A percentile compares a stretch with the other conserved stretches of the same genome.
Conservation (phyloP, 2,113 vertebrate species). For the Pampusana beccarii region DNA sequence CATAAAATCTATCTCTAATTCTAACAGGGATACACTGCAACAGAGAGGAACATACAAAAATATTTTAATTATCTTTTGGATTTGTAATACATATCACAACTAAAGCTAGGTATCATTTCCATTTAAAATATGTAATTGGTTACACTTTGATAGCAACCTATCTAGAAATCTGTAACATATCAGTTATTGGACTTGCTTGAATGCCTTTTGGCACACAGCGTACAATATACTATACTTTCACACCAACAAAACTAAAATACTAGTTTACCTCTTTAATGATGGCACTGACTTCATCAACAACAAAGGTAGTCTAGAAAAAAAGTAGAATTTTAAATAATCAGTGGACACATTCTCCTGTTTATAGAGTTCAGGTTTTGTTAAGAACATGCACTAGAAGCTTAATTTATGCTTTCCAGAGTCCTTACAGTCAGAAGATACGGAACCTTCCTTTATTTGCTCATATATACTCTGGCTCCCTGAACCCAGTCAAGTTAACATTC, state of each 20-base stretch:
- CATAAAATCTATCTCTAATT: background rate
- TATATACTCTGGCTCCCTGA: background rate
- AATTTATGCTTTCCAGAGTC: background rate
- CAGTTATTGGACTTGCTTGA: background rate
- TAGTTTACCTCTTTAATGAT: constrained; percentile 91
- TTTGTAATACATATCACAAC: background rate
- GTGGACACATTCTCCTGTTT: background rate
- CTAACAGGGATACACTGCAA: background rate
- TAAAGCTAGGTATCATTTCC: background rate
- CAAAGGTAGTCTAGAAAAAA: constrained; percentile 81
- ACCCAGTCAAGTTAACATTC: background rate
- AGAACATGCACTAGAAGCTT: background rate
- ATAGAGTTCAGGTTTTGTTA: background rate
- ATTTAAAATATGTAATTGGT: background rate
- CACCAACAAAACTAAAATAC: background rate
- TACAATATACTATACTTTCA: background rate
- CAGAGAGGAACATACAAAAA: background rate
- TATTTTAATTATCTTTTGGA: background rate
- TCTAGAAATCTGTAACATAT: background rate
- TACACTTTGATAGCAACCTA: background rate
- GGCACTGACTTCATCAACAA: constrained; percentile 90
- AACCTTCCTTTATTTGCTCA: background rate
- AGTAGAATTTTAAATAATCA: background rate
- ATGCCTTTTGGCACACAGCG: background rate
- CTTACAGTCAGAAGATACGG: background rate